These are phyloP conservation scores for Calcarius lapponicus DNA, from an alignment of 2,797 vertebrate species.

Conservation along the genomic window DNA sequence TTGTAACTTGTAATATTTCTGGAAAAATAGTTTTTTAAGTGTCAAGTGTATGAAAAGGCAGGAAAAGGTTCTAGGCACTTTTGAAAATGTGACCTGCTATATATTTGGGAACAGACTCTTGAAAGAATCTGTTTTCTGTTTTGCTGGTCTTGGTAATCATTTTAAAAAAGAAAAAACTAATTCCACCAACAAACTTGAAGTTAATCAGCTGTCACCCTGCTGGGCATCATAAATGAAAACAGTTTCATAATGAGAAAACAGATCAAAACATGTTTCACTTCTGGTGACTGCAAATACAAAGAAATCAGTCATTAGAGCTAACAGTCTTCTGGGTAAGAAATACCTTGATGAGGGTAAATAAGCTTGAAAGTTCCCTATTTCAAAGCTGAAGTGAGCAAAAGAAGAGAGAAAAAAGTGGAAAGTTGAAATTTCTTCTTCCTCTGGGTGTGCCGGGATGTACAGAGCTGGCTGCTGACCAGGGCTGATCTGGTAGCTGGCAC, in stretches of 20 bases:
- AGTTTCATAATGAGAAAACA: conserved; percentile 25
- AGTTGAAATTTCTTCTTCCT: neutral
- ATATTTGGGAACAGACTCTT: neutral
- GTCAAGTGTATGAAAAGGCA: neutral
- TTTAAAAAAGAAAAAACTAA: neutral
- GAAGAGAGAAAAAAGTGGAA: neutral
- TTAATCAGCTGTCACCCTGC: conserved; percentile 7
- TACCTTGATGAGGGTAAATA: neutral
- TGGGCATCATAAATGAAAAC: conserved; percentile 18
- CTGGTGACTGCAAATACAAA: neutral
- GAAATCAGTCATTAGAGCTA: neutral
- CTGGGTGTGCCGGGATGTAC: rapidly evolving
- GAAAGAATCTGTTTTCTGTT: neutral
- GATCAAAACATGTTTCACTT: conserved; percentile 25
- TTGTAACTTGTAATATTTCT: neutral
- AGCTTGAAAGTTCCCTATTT: neutral
- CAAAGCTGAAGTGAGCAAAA: neutral
- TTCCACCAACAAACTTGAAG: neutral
- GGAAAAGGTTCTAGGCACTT: neutral
- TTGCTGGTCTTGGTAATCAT: neutral
- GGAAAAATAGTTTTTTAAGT: neutral
- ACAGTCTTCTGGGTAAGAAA: neutral
- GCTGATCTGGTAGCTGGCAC: neutral
- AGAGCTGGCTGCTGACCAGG: neutral
- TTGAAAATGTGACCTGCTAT: neutral